A percentile compares a stretch with the other conserved stretches of the same genome.
These are phyloP conservation scores for Ictalurus furcatus DNA, from an alignment of 2,113 vertebrate genomes.

Conservation along the genomic window DNA sequence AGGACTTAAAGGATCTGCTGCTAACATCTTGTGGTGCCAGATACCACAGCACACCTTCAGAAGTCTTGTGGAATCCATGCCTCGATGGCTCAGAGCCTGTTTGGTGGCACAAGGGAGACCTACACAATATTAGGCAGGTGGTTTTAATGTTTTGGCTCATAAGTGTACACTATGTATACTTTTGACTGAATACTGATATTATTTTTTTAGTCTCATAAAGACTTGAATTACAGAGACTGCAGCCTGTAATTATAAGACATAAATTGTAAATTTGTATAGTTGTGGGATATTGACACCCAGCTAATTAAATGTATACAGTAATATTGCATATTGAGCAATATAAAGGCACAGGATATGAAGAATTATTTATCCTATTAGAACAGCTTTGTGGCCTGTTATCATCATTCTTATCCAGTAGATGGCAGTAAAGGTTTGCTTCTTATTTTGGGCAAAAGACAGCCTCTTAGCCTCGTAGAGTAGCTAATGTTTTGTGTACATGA, in stretches of 20 bases:
- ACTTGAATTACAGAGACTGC: neutral
- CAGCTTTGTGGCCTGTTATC: neutral
- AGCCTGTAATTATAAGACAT: neutral
- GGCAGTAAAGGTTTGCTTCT: constrained; percentile 4
- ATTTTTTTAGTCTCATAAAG: neutral
- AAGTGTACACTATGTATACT: neutral
- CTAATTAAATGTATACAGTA: neutral
- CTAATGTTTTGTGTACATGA: constrained; percentile 1
- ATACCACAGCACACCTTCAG: too few relatives aligned
- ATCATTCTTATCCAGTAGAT: constrained; percentile 10
- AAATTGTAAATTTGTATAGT: neutral
- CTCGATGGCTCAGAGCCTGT: too few relatives aligned
- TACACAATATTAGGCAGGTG: too few relatives aligned
- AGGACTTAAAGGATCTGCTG: too few relatives aligned
- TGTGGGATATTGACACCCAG: neutral
- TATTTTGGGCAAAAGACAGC: neutral
- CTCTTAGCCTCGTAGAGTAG: neutral
- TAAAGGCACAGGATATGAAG: neutral
- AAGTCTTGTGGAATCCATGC: too few relatives aligned
- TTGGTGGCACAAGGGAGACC: too few relatives aligned
- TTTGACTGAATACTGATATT: neutral
- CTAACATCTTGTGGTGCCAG: too few relatives aligned
- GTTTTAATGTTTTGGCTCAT: too few relatives aligned
- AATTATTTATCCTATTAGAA: neutral
- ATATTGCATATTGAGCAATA: neutral